Conservation (phyloP, 2,797 vertebrate genomes). For the Crocodylus rhombifer region DNA sequence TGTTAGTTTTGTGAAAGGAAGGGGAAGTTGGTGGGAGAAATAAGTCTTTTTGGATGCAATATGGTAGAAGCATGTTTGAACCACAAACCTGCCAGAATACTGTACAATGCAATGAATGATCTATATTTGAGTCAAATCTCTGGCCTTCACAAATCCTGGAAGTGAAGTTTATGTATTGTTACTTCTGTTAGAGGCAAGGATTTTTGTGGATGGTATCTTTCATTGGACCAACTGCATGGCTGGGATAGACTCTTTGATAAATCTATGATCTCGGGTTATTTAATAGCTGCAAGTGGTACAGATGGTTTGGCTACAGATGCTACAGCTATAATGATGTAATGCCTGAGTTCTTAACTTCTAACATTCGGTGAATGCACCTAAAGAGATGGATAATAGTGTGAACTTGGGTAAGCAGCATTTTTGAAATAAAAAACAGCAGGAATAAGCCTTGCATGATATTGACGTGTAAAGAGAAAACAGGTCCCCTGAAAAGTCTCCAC, state of each 20-base stretch:
- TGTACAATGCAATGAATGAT: neutral
- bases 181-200: too few relatives aligned
- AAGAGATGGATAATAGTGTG: neutral
- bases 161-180: too few relatives aligned
- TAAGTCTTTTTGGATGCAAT: neutral
- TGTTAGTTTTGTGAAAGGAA: neutral
- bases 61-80: neutral
- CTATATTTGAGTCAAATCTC: neutral
- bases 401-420: neutral
- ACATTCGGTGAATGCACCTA: neutral
- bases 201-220: too few relatives aligned
- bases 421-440: neutral
- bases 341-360: neutral
- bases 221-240: too few relatives aligned
- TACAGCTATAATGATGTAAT: neutral
- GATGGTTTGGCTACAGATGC: neutral
- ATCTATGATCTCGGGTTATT: neutral
- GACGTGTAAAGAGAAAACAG: neutral
- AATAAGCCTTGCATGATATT: neutral
- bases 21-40: neutral
- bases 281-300: neutral
- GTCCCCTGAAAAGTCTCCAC: neutral
- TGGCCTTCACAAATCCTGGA: neutral
- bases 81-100: neutral
- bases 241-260: too few relatives aligned